Conservation (phyloP, 2,113 vertebrate genomes). For the Echinops telfairi region DNA sequence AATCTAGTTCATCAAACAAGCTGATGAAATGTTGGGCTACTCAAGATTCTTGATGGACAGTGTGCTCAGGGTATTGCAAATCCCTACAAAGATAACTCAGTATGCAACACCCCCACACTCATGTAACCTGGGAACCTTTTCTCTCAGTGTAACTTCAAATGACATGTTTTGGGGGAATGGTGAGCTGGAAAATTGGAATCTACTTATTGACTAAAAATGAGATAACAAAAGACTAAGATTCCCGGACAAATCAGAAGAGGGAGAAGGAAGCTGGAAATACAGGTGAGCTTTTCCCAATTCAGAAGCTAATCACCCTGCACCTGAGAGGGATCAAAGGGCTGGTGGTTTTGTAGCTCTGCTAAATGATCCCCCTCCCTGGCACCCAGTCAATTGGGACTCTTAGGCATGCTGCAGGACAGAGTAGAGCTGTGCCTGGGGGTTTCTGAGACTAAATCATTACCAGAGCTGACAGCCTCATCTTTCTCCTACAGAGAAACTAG, state of each 20-base stretch:
- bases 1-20: background rate
- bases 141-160: background rate
- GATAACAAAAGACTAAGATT: background rate
- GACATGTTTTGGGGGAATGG: background rate
- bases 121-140: background rate
- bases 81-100: background rate
- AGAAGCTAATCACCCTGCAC: background rate
- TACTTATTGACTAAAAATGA: background rate
- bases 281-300: conserved; percentile 35
- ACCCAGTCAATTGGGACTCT: too few species aligned
- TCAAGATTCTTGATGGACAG: background rate
- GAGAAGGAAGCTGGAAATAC: background rate
- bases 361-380: background rate
- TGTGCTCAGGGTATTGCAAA: background rate
- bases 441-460: too few species aligned
- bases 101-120: background rate
- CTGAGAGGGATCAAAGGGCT: background rate
- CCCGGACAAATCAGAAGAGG: background rate
- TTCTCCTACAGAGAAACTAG: too few species aligned
- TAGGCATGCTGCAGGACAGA: too few species aligned
- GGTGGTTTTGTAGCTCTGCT: too few species aligned
- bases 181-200: background rate
- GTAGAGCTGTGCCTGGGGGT: too few species aligned
- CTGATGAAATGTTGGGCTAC: background rate
- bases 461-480: too few species aligned